Conservation (phyloP, 1,140 invertebrate species). For the Drosophila lacertosa region DNA sequence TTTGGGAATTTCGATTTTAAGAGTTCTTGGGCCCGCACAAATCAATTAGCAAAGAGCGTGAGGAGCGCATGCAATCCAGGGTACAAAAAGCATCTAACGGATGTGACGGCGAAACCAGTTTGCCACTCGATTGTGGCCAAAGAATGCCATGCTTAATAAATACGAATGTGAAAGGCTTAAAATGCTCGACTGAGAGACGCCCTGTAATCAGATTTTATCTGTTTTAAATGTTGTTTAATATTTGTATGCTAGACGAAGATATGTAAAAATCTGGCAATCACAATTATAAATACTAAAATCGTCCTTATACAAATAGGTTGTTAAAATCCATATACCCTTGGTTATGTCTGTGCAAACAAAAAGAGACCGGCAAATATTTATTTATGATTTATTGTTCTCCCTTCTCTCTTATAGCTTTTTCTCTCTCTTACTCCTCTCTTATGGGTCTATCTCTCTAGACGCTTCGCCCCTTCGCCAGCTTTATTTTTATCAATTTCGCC, state of each 20-base stretch:
- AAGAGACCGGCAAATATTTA: constrained; percentile 52
- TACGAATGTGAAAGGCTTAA: background rate
- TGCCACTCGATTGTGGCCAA: constrained; percentile 25
- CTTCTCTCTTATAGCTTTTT: background rate
- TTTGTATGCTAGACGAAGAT: too few relatives aligned
- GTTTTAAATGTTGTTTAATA: too few relatives aligned
- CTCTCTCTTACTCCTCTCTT: constrained; percentile 9
- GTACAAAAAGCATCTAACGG: constrained; percentile 41
- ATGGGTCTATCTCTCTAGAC: constrained; percentile 3
- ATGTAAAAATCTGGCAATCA: too few relatives aligned
- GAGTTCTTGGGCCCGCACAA: too few relatives aligned
- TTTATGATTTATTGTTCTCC: constrained; percentile 45
- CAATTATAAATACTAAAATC: constrained; percentile 21
- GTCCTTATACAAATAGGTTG: too few relatives aligned
- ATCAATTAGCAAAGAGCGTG: constrained; percentile 57
- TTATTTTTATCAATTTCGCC: constrained; percentile 60
- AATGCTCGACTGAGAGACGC: too few relatives aligned
- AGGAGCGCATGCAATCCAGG: too few relatives aligned
- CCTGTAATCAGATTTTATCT: too few relatives aligned
- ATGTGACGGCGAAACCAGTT: constrained; percentile 59
- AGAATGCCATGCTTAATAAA: constrained; percentile 25
- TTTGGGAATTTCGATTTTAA: background rate
- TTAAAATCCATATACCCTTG: too few relatives aligned
- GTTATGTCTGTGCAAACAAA: too few relatives aligned
- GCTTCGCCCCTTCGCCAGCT: background rate